Conservation (phyloP, 2,113 vertebrate genomes). For the Verasper variegatus region DNA sequence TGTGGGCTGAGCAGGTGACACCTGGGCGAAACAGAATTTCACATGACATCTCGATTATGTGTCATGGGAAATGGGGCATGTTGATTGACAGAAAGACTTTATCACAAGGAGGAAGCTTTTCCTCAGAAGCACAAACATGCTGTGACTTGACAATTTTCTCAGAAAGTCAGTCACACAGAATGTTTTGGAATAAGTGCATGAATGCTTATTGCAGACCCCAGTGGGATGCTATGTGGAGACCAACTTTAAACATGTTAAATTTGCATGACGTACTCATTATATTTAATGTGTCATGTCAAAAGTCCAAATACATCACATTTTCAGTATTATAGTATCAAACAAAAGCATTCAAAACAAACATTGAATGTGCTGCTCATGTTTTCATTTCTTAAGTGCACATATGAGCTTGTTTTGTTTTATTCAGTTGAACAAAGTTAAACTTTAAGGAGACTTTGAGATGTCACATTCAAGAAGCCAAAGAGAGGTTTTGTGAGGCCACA, state of each 20-base stretch:
- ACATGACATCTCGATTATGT: background rate
- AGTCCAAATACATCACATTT: background rate
- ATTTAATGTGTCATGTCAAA: too few species aligned
- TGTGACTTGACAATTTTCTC: too few species aligned
- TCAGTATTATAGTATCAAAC: background rate
- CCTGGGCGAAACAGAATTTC: conserved; percentile 70
- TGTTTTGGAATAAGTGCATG: too few species aligned
- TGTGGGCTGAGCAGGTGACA: conserved; percentile 92
- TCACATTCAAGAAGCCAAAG: background rate
- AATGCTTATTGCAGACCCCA: background rate
- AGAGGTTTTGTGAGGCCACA: background rate
- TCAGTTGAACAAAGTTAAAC: too few species aligned
- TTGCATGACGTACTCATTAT: too few species aligned
- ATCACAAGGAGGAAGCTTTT: background rate
- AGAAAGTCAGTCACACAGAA: too few species aligned
- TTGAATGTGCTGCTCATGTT: background rate
- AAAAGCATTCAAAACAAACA: too few species aligned
- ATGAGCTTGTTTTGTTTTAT: too few species aligned
- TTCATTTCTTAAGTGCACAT: background rate
- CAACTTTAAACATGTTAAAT: too few species aligned
- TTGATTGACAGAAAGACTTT: background rate
- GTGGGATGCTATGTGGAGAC: too few species aligned
- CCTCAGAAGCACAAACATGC: too few species aligned
- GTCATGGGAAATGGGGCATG: background rate
- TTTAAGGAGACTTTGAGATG: background rate